Conservation (phyloP, 2,113 vertebrate species). For the Pteropus alecto region DNA sequence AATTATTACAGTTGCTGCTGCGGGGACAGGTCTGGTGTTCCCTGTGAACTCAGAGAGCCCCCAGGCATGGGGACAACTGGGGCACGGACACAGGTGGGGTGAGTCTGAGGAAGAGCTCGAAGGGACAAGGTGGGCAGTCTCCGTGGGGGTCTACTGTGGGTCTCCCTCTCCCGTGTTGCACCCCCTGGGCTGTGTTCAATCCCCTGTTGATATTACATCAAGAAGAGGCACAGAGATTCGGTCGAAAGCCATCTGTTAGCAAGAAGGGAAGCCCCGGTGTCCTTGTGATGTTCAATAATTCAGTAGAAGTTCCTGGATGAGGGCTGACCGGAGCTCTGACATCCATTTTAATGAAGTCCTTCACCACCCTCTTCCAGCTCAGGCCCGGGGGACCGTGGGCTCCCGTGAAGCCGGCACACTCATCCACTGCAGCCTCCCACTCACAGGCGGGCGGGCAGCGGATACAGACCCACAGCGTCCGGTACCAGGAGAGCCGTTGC, state of each 20-base stretch:
- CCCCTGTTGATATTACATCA: background rate
- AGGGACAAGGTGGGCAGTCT: background rate
- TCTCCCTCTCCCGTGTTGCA: accelerated
- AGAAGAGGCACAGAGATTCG: background rate
- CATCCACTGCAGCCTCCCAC: accelerated
- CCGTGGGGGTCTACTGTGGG: accelerated
- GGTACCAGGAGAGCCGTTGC: background rate
- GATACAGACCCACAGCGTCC: background rate
- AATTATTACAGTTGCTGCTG: background rate
- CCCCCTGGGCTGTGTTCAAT: background rate
- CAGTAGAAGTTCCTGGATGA: background rate
- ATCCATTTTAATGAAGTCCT: slow-evolving; percentile 37
- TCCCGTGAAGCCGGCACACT: background rate
- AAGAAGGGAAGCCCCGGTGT: background rate
- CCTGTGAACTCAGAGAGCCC: background rate
- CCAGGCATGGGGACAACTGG: background rate
- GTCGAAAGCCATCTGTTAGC: background rate
- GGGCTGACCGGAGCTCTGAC: background rate
- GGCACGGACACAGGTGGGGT: background rate
- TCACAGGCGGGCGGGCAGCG: background rate
- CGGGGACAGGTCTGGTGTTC: background rate
- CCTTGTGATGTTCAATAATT: slow-evolving; percentile 40
- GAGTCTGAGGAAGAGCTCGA: background rate
- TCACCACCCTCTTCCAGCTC: background rate
- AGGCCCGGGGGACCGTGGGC: background rate